Conservation (phyloP, 2,797 vertebrate species). For the Pachyuromys duprasi region DNA sequence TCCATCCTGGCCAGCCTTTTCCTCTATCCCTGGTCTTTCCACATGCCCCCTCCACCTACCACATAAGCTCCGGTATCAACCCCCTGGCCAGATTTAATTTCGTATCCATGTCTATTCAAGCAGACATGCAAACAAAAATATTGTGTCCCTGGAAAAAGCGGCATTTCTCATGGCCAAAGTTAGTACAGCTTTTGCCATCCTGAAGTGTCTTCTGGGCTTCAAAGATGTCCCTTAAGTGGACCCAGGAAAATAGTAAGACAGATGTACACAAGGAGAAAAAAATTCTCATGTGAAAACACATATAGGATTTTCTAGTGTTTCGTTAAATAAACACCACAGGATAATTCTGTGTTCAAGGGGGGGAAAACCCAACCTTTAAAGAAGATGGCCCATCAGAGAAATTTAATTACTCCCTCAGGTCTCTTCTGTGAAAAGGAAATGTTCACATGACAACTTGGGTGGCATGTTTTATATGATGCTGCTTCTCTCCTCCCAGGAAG, state of each 20-base stretch:
- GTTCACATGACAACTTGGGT: constrained; percentile 32
- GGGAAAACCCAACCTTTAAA: constrained; percentile 55
- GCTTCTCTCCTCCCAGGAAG: constrained; percentile 5
- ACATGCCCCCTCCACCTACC: constrained; percentile 48
- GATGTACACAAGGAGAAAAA: constrained; percentile 19
- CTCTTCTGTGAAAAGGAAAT: constrained; percentile 30
- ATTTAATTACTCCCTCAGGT: constrained; percentile 65
- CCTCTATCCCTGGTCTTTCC: constrained; percentile 28
- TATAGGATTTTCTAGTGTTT: constrained; percentile 53
- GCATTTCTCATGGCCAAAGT: constrained; percentile 41
- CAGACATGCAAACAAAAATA: constrained; percentile 56
- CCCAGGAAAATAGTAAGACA: constrained; percentile 52
- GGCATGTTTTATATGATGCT: neutral
- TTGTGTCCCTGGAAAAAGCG: constrained; percentile 50
- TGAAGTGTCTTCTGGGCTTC: constrained; percentile 28
- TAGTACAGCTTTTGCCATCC: neutral
- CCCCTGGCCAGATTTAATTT: constrained; percentile 73
- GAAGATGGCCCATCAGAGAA: constrained; percentile 59
- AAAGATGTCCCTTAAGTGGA: constrained; percentile 3
- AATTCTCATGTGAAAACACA: neutral
- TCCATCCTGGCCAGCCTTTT: neutral
- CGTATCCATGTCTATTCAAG: constrained; percentile 59
- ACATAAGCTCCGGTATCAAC: constrained; percentile 12
- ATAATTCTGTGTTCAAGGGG: constrained; percentile 63
- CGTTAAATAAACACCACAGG: constrained; percentile 69